phyloP scores from a whole-genome alignment of 2,888 invertebrate genomes.

The Molanna angustata region DNA sequence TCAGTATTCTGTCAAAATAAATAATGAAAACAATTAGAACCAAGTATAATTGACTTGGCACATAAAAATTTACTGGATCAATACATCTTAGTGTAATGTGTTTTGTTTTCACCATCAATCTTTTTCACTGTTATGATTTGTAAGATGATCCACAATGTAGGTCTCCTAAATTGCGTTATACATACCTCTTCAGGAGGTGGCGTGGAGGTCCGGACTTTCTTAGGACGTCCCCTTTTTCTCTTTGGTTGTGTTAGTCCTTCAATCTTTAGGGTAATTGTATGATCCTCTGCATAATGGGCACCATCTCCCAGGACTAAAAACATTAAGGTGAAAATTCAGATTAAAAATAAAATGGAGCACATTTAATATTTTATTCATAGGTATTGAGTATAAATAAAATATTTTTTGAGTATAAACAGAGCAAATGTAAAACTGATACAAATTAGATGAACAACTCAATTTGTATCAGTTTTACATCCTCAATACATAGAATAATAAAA shows the following conservation, averaged over 20 bases:
- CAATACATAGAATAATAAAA: no score
- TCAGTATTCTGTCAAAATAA: no score
- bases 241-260: conserved; percentile 65
- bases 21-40: no score
- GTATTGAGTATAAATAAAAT: background rate
- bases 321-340: conserved; percentile 1
- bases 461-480: no score
- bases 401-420: background rate
- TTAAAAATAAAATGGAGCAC: no score
- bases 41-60: no score
- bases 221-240: conserved; percentile 69
- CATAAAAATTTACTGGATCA: no score
- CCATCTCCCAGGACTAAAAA: conserved; percentile 59
- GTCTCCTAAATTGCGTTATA: no score
- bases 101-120: no score
- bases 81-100: no score
- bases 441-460: conserved; percentile 42
- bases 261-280: conserved; percentile 61
- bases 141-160: no score
- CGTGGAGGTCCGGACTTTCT: conserved; percentile 38
- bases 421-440: background rate
- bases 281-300: conserved; percentile 62
- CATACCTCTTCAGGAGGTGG: conserved; percentile 20
- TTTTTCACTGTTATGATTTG: no score
- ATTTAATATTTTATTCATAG: background rate